These are phyloP conservation scores for Apis cerana DNA, from an alignment of 1,140 invertebrate genomes.

Conservation along the genomic window DNA sequence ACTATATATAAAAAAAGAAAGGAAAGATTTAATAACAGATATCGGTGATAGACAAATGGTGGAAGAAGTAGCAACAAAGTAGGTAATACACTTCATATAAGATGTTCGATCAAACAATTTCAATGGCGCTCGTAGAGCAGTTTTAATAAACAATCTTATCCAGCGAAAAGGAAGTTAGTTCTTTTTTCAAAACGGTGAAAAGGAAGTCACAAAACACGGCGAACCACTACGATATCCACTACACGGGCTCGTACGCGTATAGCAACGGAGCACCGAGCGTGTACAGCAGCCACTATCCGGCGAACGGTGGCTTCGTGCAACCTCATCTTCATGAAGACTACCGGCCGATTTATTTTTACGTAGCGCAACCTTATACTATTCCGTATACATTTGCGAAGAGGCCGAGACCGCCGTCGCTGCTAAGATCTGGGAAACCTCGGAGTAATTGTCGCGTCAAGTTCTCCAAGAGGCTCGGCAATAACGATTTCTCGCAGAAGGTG, in stretches of 20 bases:
- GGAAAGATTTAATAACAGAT: too few species aligned
- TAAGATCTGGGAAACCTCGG: conserved; percentile 65
- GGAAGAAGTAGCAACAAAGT: background rate
- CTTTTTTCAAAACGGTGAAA: conserved; percentile 72
- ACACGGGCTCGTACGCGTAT: conserved; percentile 75
- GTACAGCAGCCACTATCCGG: conserved; percentile 60
- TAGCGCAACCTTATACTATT: conserved; percentile 79
- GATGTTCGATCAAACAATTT: background rate
- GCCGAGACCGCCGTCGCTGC: conserved; percentile 70
- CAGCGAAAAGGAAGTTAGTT: background rate
- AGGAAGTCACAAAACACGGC: conserved; percentile 77
- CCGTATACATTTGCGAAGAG: conserved; percentile 77
- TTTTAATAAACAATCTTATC: background rate
- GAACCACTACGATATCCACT: conserved; percentile 77
- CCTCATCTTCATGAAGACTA: conserved; percentile 75
- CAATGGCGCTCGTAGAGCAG: background rate
- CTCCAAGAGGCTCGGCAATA: conserved; percentile 74
- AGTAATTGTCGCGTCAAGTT: conserved; percentile 75
- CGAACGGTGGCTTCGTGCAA: conserved; percentile 55
- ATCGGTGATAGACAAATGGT: background rate
- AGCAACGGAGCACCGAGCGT: conserved; percentile 76
- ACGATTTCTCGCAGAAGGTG: conserved; percentile 77
- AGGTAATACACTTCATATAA: background rate
- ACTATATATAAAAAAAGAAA: background rate
- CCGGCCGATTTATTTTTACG: conserved; percentile 78